These are phyloP conservation scores for Calyptomena viridis DNA, from an alignment of 2,113 vertebrate genomes.

Conservation along the genomic window DNA sequence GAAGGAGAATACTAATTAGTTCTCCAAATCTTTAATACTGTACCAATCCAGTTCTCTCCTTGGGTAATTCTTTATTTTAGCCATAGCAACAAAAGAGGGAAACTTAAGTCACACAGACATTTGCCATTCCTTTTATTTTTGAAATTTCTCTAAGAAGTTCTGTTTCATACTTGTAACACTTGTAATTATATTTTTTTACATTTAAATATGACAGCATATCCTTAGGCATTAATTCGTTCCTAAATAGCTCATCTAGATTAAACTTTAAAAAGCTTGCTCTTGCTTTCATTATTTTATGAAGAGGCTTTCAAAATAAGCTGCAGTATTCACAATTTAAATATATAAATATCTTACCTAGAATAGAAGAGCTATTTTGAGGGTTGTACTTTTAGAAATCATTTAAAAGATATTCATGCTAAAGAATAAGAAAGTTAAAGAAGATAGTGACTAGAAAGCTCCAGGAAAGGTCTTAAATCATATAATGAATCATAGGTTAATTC, in stretches of 20 bases:
- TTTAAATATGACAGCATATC: slow-evolving; percentile 10
- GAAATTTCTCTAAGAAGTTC: background rate
- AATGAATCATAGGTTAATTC: background rate
- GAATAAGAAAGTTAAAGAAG: background rate
- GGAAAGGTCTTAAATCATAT: background rate
- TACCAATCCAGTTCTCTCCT: background rate
- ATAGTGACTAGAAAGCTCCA: background rate
- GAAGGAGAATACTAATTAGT: slow-evolving; percentile 39
- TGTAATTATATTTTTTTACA: background rate
- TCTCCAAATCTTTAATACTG: background rate
- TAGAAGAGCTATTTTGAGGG: background rate
- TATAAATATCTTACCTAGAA: background rate
- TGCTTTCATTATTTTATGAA: background rate
- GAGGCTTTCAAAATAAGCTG: background rate
- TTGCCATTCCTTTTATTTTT: slow-evolving; percentile 2
- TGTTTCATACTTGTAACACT: background rate
- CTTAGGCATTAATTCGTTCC: background rate
- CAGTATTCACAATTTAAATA: background rate
- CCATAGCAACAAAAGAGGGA: slow-evolving; percentile 17
- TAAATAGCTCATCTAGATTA: background rate
- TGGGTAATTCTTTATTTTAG: slow-evolving; percentile 24
- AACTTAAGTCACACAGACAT: background rate
- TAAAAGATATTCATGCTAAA: background rate
- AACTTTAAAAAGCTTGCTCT: background rate
- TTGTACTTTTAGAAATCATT: background rate